phyloP scores from a whole-genome alignment of 2,113 vertebrate species.

The Gyps fulvus region DNA sequence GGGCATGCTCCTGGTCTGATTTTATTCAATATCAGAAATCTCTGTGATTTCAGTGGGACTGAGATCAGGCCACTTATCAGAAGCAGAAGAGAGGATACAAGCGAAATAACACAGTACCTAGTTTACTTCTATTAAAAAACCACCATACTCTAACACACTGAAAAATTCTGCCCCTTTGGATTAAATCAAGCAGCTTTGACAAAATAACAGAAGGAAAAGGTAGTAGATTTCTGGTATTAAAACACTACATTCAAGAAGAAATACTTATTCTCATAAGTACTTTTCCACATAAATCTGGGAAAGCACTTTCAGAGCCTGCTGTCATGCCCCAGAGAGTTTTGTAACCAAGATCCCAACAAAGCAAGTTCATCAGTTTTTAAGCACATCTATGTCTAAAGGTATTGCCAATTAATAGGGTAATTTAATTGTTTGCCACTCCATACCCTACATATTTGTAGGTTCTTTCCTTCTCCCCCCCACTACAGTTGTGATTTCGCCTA shows the following conservation, averaged over 20 bases:
- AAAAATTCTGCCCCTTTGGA: not conserved
- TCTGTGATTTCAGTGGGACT: not conserved
- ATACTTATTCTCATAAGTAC: not conserved
- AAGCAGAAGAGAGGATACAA: not conserved
- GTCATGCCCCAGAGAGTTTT: not conserved
- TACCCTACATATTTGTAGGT: not conserved
- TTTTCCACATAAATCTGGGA: not conserved
- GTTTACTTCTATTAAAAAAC: not conserved
- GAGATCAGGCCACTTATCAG: not conserved
- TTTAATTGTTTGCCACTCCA: not conserved
- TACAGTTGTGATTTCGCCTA: not conserved
- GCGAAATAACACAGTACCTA: not conserved
- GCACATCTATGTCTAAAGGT: not conserved
- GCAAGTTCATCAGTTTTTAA: not conserved
- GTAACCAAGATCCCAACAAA: not conserved
- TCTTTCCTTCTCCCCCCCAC: not conserved
- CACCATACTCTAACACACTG: not conserved
- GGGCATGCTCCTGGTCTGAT: not conserved
- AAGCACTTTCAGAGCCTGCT: not conserved
- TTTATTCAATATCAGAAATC: not conserved
- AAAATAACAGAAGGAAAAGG: not conserved
- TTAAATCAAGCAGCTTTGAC: not conserved
- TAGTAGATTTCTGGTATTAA: not conserved
- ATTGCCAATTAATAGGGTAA: not conserved
- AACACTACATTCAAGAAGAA: not conserved